These are phyloP conservation scores for Lepidonotus clava DNA, from an alignment of 2,888 invertebrate genomes.

Conservation along the genomic window DNA sequence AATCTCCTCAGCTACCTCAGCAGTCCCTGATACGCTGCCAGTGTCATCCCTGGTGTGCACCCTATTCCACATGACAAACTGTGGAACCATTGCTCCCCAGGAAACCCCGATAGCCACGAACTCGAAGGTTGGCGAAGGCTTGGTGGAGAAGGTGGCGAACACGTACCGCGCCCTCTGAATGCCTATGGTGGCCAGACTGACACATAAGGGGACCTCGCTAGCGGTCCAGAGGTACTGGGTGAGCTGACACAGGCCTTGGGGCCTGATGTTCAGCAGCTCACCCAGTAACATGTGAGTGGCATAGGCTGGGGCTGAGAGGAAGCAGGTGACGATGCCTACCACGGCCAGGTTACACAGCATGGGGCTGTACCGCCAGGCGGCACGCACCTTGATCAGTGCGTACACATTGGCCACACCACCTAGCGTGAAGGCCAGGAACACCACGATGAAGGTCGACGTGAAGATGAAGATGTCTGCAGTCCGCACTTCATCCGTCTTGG, in stretches of 20 bases:
- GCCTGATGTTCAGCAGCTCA: neutral
- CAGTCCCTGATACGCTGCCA: no score
- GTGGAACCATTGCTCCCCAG: neutral
- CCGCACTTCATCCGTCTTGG: no score
- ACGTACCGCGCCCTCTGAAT: neutral
- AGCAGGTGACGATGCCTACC: neutral
- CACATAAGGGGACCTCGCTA: neutral
- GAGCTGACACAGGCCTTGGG: neutral
- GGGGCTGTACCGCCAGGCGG: neutral
- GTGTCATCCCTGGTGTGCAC: no score
- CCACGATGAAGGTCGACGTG: neutral
- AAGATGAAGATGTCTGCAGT: no score
- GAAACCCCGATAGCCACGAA: neutral
- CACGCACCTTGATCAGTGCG: neutral
- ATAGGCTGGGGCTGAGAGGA: neutral
- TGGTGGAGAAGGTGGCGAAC: neutral
- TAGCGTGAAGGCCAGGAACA: neutral
- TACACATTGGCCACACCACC: neutral
- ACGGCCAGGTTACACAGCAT: slow-evolving; percentile 37
- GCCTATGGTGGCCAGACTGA: neutral
- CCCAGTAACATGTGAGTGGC: neutral
- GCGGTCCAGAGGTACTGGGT: neutral
- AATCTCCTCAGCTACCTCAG: no score
- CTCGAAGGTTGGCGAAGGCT: neutral
- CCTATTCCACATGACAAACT: neutral